A percentile compares a stretch with the other conserved stretches of the same genome.
These are phyloP conservation scores for Hippocampus guttulatus DNA, from an alignment of 2,113 vertebrate species.

Conservation along the genomic window DNA sequence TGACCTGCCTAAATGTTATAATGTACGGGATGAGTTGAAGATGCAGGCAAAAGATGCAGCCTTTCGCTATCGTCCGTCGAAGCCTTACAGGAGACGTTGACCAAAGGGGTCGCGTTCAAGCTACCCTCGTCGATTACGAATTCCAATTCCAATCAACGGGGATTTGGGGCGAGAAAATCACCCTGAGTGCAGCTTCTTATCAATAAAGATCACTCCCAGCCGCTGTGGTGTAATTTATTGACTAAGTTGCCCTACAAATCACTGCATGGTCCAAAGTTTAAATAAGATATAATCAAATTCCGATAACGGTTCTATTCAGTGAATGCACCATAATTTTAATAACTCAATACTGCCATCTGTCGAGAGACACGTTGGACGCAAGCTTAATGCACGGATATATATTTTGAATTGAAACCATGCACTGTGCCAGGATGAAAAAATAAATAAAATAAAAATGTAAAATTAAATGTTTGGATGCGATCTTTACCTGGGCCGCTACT, in stretches of 20 bases:
- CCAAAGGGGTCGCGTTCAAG: constrained; percentile 19
- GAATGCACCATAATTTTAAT: background rate
- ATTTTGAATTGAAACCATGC: no score
- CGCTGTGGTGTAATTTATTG: background rate
- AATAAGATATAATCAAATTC: background rate
- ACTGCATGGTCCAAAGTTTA: background rate
- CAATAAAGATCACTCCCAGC: background rate
- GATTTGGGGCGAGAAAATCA: background rate
- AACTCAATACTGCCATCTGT: background rate
- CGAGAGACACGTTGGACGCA: background rate
- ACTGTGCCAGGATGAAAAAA: no score
- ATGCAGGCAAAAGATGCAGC: background rate
- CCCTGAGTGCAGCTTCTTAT: background rate
- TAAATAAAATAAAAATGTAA: no score
- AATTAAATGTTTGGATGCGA: no score
- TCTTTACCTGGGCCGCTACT: no score
- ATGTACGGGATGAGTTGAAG: background rate
- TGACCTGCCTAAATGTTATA: constrained; percentile 7
- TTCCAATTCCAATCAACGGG: background rate
- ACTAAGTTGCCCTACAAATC: background rate
- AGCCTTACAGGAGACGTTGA: constrained; percentile 16
- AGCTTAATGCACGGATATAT: background rate
- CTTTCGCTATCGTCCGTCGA: background rate
- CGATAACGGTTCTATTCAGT: background rate
- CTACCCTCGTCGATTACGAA: background rate